These are phyloP conservation scores for Apodemia mormo DNA, from an alignment of 2,888 invertebrate species.

Conservation along the genomic window DNA sequence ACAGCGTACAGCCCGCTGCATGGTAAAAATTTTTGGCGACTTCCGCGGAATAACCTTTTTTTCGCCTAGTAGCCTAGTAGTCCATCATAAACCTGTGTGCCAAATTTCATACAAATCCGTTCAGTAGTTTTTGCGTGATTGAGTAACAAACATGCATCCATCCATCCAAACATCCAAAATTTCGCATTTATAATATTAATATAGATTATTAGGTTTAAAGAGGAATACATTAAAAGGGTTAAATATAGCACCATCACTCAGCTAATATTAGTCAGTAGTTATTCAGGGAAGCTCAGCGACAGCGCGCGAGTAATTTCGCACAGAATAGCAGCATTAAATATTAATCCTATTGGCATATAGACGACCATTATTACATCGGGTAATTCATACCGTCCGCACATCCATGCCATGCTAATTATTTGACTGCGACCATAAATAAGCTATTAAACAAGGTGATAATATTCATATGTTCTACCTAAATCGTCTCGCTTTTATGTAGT, in stretches of 20 bases:
- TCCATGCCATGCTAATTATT: slow-evolving; percentile 56
- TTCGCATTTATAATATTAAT: too few species aligned
- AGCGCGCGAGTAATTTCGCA: slow-evolving; percentile 67
- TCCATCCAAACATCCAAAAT: too few species aligned
- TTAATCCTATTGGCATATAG: slow-evolving; percentile 75
- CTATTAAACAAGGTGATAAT: neutral
- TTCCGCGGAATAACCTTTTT: too few species aligned
- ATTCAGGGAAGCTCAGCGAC: slow-evolving; percentile 69
- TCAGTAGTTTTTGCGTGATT: too few species aligned
- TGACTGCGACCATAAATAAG: slow-evolving; percentile 47
- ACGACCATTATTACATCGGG: slow-evolving; percentile 59
- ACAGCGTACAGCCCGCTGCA: too few species aligned
- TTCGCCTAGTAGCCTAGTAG: too few species aligned
- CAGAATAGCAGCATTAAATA: slow-evolving; percentile 75
- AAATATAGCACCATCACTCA: slow-evolving; percentile 53
- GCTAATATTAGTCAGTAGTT: slow-evolving; percentile 62
- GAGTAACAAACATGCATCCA: too few species aligned
- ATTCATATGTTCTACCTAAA: neutral
- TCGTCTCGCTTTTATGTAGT: neutral
- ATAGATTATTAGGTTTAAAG: neutral
- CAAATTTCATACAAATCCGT: too few species aligned
- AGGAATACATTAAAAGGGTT: slow-evolving; percentile 39
- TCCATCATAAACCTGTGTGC: too few species aligned
- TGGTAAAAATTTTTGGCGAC: too few species aligned
- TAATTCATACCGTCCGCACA: slow-evolving; percentile 59